Conservation (phyloP, 2,797 vertebrate species). For the Rhodeus uyekii region DNA sequence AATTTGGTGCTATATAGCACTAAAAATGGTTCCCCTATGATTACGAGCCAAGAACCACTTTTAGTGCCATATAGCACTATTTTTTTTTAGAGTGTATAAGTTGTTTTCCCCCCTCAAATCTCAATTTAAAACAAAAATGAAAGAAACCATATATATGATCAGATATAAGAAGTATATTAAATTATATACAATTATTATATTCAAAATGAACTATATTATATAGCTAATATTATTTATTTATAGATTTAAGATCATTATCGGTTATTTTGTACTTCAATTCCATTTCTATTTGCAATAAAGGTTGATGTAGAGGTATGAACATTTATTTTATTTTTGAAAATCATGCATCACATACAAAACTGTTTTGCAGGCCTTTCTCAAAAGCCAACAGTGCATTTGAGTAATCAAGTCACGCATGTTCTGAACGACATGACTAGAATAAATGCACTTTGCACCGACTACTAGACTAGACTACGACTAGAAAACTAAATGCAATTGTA, state of each 20-base stretch:
- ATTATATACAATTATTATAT: not conserved
- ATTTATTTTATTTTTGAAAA: not conserved
- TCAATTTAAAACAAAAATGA: not conserved
- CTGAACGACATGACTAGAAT: constrained; percentile 19
- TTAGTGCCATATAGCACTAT: no score
- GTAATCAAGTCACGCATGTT: constrained; percentile 24
- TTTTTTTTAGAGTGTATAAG: no score
- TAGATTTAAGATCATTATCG: not conserved
- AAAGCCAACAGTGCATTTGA: not conserved
- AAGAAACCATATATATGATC: not conserved
- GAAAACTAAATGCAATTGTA: not conserved
- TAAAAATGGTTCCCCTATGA: no score
- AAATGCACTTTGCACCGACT: constrained; percentile 5
- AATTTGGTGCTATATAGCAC: no score
- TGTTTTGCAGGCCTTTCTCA: not conserved
- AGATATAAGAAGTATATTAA: not conserved
- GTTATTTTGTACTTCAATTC: not conserved
- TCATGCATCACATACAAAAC: not conserved
- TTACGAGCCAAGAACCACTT: no score
- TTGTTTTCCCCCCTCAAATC: no score
- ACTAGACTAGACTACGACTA: no score
- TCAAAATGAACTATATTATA: not conserved
- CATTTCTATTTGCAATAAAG: not conserved
- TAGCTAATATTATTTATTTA: not conserved
- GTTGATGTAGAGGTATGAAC: not conserved